Base-by-base conservation (phyloP, 2,113 vertebrate species). In the Furnarius figulus region DNA sequence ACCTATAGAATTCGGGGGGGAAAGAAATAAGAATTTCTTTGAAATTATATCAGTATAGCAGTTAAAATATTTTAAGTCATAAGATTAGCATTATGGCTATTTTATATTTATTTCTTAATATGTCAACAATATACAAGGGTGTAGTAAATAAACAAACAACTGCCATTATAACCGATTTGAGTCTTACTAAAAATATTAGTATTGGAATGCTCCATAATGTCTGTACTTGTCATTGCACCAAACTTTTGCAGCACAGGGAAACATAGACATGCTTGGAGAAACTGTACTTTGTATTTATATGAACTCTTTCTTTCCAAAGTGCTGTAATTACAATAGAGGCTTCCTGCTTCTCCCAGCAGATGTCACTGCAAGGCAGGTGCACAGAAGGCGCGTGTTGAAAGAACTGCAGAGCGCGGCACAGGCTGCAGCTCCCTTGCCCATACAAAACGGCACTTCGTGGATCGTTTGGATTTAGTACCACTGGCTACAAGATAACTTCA, bases 11-110 rank as follows among this genome's bases (percentile, higher is more conserved):
- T 96, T 7, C 2, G 4, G 96, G 83, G 96, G 82, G 71, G 98
- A 88, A 20, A 98, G 62, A 98, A 98, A 96, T 97, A 98, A 21
- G 93, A 95, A 87, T 98, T 98, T 77, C 10, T 67, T 62, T 24
- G 20, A n/a, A 46, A 44, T 5, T 30, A 52, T 1, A 73, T 50
- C n/a, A 66, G 6, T 23, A 53, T 9, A 5, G 8, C 9, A 89
- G 13, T 58, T 81, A 53, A 68, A 56, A 49, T 56, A 62, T 15
- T 53, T 56, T 35, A 94, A 49, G 20, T 42, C 0, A 0, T 21
- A 84, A 59, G 3, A 58, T 79, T 14, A 59, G 11, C 39, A 31
- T 42, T 33, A 33, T 2, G 1, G 10, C 14, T 44, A 72, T 67
- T 84, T 87, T 23, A 30, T 22, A 84, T 77, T n/a, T 62, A 75